phyloP scores from a whole-genome alignment of 2,113 vertebrate genomes.

The Silurus glanis region DNA sequence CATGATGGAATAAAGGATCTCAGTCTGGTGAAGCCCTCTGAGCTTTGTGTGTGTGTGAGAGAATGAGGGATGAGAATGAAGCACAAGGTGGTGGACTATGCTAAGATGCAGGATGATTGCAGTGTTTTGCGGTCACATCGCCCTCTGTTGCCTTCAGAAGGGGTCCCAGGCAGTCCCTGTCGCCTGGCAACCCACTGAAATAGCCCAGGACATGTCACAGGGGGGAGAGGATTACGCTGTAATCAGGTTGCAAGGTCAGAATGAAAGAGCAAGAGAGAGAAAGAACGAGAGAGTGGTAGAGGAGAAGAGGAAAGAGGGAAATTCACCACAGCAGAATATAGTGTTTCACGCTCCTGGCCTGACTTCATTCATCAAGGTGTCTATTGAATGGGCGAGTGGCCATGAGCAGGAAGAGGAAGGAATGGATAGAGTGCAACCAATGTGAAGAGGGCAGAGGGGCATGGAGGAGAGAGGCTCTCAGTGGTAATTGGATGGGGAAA shows the following conservation, averaged over 20 bases:
- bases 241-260: slow-evolving; percentile 63
- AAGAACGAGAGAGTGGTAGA: background rate
- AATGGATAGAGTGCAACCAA: slow-evolving; percentile 63
- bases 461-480: slow-evolving; percentile 26
- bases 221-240: slow-evolving; percentile 60
- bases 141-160: slow-evolving; percentile 52
- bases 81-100: slow-evolving; percentile 24
- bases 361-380: slow-evolving; percentile 58
- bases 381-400: slow-evolving; percentile 51
- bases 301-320: slow-evolving; percentile 29
- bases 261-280: slow-evolving; percentile 16
- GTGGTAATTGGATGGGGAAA: slow-evolving; percentile 49
- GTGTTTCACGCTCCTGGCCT: slow-evolving; percentile 51
- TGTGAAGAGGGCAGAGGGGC: slow-evolving; percentile 26
- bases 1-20: slow-evolving; percentile 10
- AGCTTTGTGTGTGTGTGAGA: background rate
- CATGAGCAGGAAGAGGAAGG: slow-evolving; percentile 40
- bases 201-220: slow-evolving; percentile 60
- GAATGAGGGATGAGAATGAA: background rate
- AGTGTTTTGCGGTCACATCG: slow-evolving; percentile 44
- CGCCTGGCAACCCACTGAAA: slow-evolving; percentile 73
- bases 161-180: slow-evolving; percentile 64
- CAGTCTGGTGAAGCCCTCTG: slow-evolving; percentile 2
- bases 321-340: slow-evolving; percentile 51
- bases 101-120: slow-evolving; percentile 30